Evolutionary conservation across 2,113 vertebrate genomes (phyloP), one percentile per base, ranked within the genome.

Genomic region (Saccopteryx leptura): DNA sequence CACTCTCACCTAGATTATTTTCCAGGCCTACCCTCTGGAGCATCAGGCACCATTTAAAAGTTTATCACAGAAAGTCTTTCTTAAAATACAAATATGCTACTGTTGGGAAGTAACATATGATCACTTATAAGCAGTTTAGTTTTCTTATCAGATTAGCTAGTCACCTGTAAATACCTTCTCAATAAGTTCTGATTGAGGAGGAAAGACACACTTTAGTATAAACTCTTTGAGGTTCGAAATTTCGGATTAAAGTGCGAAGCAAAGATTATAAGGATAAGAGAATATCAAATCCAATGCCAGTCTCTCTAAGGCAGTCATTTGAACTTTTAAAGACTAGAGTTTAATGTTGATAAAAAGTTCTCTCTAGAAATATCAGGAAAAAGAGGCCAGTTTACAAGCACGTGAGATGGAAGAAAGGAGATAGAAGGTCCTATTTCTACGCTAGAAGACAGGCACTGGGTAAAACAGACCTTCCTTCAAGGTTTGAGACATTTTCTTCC

Each of bases 111-210:
- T 5, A 90, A 66, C 10, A 48, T 12, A 18, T 3, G 14, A 11
- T 39, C 48, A 75, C 3, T 18, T 48, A 9, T 61, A 65, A 88
- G 26, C 12, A 39, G 14, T 19, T 75, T 48, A 24, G 66, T 85
- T 94, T 72, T 31, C 76, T 94, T 52, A 91, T 79, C 78, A 88
- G 23, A 72, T 74, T 58, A 69, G 28, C 33, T 82, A 50, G n/a
- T 13, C 50, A 79, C 18, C 24, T 58, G 24, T 33, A 21, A 68
- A 21, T 6, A 52, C 0, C 24, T 93, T 93, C 19, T 63, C 50
- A 82, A 56, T 23, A 72, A 23, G 1, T 63, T 83, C 58, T 79
- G n/a, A 56, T 10, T 74, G 33, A 66, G n/a, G 18, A 50, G 7
- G 58, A 79, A 95, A 88, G n/a, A 63, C 15, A 39, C 69, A 72